Evolutionary conservation across 2,888 invertebrate genomes (phyloP), one percentile per base, ranked within the genome.

Genomic region (Phrixothrix hirtus): DNA sequence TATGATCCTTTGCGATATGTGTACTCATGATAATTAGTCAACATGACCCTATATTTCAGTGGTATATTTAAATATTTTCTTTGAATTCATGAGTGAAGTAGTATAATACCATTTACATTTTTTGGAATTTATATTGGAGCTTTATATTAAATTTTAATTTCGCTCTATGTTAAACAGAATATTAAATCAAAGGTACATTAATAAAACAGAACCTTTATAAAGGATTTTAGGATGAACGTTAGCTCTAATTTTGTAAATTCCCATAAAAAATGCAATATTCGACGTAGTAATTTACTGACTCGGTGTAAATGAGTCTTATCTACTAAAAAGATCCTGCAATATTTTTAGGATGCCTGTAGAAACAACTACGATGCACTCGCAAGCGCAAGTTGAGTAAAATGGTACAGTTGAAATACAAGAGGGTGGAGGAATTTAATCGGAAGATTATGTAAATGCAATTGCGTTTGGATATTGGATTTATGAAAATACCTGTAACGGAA

Each of bases 371-470:
- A 39, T 57, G 50, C 49, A 55, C 57, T 58, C 60, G 57, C 30
- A 53, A 52, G 44, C 43, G 42, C 38, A 43, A 44, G 42, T 34
- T 44, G 35, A 39, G 39, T 32, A 44, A 50, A 54, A 42, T 36
- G 46, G 55, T 49, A 45, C 50, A 43, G 42, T 42, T 52, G 44
- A 35, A 49, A 50, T 43, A 47, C 53, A 56, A 42, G 49, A 21
- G 60, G 61, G 58, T 59, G 58, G 49, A 49, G 56, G 55, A 61
- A 62, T 63, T 66, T 73, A 73, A 73, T 71, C 71, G 73, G 66
- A 71, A 72, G 74, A 72, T 75, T 75, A 75, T 74, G 75, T 67
- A 74, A 75, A 74, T 75, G 73, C 69, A 73, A 75, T 74, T 73
- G 72, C 71, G 73, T 73, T 73, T 71, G 69, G 70, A 73, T 74